These are phyloP conservation scores for Panagrolaimus sp. DNA, from an alignment of 1,140 invertebrate species.

Conservation along the genomic window DNA sequence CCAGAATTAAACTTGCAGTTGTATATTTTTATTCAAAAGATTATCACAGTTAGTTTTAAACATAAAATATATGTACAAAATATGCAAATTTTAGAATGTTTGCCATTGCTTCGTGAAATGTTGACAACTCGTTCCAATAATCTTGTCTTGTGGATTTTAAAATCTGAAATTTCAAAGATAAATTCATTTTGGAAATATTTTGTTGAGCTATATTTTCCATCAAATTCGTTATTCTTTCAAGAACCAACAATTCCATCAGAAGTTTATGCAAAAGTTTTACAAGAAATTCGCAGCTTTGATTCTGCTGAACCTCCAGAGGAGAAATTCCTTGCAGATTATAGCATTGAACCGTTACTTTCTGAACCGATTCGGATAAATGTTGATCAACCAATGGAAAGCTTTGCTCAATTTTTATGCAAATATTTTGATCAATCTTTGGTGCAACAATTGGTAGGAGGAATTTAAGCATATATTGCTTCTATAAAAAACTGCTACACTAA, in stretches of 20 bases:
- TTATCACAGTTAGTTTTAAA: neutral
- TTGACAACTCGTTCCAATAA: neutral
- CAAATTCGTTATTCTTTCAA: neutral
- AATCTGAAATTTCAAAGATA: neutral
- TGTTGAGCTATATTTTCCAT: neutral
- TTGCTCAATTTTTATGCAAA: constrained; percentile 1
- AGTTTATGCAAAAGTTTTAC: neutral
- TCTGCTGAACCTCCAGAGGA: neutral
- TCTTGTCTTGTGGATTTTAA: neutral
- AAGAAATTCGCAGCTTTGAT: neutral
- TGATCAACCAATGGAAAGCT: neutral
- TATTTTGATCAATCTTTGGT: constrained; percentile 8
- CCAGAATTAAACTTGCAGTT: neutral
- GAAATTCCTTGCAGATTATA: neutral
- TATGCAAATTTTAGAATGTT: neutral
- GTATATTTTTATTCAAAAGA: constrained; percentile 14
- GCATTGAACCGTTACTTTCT: neutral
- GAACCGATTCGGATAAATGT: neutral
- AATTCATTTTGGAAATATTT: constrained; percentile 2
- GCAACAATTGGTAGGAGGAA: neutral
- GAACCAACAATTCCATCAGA: neutral
- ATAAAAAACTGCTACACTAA: too few relatives aligned
- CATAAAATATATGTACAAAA: neutral
- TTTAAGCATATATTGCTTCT: too few relatives aligned
- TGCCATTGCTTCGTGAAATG: neutral